Conservation (phyloP, 2,888 invertebrate genomes). For the Tethea ocularis region DNA sequence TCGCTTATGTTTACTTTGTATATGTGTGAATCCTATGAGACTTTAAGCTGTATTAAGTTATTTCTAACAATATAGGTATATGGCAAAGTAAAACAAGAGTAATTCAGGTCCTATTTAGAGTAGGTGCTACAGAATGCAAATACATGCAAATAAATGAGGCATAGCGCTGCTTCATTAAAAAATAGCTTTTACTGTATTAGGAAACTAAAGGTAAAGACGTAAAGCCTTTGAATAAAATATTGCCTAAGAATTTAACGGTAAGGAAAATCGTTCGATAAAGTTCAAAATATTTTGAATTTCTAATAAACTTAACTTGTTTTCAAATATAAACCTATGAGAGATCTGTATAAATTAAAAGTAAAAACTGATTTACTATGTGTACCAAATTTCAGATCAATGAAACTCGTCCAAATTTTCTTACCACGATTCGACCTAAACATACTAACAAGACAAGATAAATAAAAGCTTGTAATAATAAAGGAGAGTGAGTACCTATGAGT, state of each 20-base stretch:
- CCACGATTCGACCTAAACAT: too few relatives aligned
- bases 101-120: background rate
- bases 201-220: too few relatives aligned
- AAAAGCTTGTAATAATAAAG: too few relatives aligned
- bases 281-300: background rate
- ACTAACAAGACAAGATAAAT: too few relatives aligned
- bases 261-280: background rate
- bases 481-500: background rate
- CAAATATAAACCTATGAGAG: background rate
- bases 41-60: background rate
- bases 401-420: too few relatives aligned
- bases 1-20: constrained; percentile 32
- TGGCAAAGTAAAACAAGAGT: background rate
- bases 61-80: background rate
- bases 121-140: background rate
- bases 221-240: too few relatives aligned
- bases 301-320: background rate
- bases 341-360: too few relatives aligned
- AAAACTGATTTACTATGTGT: too few relatives aligned
- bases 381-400: too few relatives aligned
- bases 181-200: too few relatives aligned
- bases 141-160: background rate
- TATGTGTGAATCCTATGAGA: constrained; percentile 1
- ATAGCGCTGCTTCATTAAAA: too few relatives aligned
- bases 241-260: too few relatives aligned